A percentile compares a stretch with the other conserved stretches of the same genome.
These are phyloP conservation scores for Platycnemis pennipes DNA, from an alignment of 2,888 invertebrate genomes.

Conservation along the genomic window DNA sequence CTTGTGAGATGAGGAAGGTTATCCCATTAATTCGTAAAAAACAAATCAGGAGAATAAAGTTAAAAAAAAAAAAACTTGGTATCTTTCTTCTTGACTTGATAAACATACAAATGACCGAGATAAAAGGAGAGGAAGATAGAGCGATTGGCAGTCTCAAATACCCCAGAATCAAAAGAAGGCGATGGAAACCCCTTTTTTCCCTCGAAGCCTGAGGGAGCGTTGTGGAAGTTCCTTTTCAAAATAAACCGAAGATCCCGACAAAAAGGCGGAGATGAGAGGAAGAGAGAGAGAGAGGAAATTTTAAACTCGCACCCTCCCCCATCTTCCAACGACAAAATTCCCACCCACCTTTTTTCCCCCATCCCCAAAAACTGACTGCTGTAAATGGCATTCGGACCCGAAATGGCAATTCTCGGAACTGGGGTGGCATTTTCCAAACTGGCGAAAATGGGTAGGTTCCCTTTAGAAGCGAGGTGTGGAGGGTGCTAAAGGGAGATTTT, in stretches of 20 bases:
- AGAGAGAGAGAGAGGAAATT: background rate
- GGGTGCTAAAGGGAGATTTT: background rate
- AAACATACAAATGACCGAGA: too few relatives aligned
- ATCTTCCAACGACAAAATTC: too few relatives aligned
- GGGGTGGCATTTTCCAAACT: background rate
- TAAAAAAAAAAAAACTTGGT: too few relatives aligned
- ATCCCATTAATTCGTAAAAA: too few relatives aligned
- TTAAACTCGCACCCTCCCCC: background rate
- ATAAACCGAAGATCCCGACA: background rate
- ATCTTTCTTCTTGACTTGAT: too few relatives aligned
- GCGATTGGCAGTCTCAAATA: background rate
- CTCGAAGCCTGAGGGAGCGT: too few relatives aligned
- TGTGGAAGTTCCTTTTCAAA: background rate
- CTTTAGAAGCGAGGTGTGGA: background rate
- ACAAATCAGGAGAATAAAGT: too few relatives aligned
- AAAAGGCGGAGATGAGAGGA: background rate
- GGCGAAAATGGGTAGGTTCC: background rate
- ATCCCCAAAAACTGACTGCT: background rate
- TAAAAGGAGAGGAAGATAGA: background rate
- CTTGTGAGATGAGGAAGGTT: too few relatives aligned
- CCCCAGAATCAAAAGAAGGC: background rate
- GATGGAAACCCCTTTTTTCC: background rate
- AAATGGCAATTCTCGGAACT: constrained; percentile 16
- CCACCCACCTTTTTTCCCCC: background rate
- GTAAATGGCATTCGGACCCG: constrained; percentile 5